Evolutionary conservation across 1,140 invertebrate species (phyloP).

Genomic region (Pissodes strobi): DNA sequence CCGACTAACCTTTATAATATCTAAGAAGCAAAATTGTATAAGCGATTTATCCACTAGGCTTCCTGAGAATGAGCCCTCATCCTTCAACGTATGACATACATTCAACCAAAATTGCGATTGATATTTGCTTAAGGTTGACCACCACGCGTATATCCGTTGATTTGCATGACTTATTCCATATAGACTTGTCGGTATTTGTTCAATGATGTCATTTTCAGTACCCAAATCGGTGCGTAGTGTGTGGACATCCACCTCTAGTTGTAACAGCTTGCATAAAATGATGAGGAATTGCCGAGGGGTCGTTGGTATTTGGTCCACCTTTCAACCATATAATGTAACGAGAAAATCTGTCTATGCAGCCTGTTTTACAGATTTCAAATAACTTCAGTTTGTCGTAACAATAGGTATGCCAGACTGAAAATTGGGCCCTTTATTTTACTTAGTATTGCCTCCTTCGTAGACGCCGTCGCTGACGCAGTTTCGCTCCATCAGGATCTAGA

Average conservation of each 20-base stretch:
- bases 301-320: background rate
- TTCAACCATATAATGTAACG: constrained; percentile 21
- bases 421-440: constrained; percentile 29
- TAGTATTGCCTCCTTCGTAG: constrained; percentile 23
- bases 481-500: constrained; percentile 4
- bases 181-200: background rate
- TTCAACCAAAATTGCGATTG: no score
- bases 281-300: constrained; percentile 15
- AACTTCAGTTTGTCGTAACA: constrained; percentile 26
- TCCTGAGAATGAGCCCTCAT: background rate
- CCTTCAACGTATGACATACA: background rate
- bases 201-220: constrained; percentile 9
- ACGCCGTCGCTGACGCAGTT: background rate
- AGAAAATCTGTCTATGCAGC: constrained; percentile 28
- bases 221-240: constrained; percentile 20
- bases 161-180: constrained; percentile 8
- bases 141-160: constrained; percentile 28
- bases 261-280: constrained; percentile 2
- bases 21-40: constrained; percentile 12
- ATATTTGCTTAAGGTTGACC: constrained; percentile 6
- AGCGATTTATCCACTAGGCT: no score
- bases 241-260: background rate
- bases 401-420: constrained; percentile 29
- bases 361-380: constrained; percentile 26
- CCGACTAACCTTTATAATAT: no score